phyloP scores from a whole-genome alignment of 2,797 vertebrate species.

The Melanitta fusca region DNA sequence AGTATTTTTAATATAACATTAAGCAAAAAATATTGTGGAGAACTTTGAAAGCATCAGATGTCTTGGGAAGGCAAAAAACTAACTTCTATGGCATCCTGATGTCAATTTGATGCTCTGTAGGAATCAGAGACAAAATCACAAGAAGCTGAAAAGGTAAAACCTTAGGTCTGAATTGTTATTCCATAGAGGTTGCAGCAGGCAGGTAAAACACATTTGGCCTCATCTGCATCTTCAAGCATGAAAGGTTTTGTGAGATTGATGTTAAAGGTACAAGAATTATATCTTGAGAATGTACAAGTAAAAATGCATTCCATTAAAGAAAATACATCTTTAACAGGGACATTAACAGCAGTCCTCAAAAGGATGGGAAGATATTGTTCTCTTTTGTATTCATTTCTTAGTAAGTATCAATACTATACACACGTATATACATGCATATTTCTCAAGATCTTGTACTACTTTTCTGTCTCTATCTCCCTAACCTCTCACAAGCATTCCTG shows the following conservation, averaged over 20 bases:
- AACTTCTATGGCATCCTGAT: background rate
- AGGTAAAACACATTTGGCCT: background rate
- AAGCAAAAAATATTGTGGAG: constrained; percentile 21
- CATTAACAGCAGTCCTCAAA: background rate
- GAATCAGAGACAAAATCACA: background rate
- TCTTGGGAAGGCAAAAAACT: background rate
- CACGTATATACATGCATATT: background rate
- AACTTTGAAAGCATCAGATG: constrained; percentile 12
- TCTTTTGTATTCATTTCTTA: background rate
- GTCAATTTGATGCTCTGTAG: background rate
- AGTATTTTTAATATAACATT: constrained; percentile 49
- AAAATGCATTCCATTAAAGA: background rate
- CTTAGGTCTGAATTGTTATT: background rate
- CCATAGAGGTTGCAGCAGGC: background rate
- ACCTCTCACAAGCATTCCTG: background rate
- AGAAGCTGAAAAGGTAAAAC: constrained; percentile 3
- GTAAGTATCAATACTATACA: background rate
- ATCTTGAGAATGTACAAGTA: background rate
- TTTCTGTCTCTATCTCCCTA: background rate
- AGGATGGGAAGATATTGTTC: background rate
- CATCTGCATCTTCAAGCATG: constrained; percentile 16
- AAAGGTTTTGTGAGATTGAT: background rate
- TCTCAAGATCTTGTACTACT: background rate
- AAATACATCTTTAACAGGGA: background rate
- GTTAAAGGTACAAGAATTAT: background rate